Evolutionary conservation across 1,140 invertebrate genomes (phyloP).

Genomic region (Hydropsyche tenuis): DNA sequence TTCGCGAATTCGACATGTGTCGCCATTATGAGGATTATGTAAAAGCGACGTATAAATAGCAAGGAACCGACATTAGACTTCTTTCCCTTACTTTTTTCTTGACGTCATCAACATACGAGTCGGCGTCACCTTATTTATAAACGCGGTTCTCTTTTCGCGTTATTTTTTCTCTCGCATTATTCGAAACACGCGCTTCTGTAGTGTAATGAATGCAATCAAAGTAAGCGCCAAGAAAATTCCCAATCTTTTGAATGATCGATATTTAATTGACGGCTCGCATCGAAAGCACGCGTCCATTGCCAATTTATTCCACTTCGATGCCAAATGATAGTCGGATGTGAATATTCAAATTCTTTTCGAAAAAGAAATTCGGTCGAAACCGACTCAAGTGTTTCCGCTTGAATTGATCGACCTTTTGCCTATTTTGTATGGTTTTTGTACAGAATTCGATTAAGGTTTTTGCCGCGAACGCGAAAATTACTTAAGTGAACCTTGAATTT

Average conservation of each 20-base stretch:
- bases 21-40: neutral
- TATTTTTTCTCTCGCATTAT: neutral
- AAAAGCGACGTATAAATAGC: conserved; percentile 14
- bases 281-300: neutral
- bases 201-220: too few relatives aligned
- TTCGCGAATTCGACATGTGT: too few relatives aligned
- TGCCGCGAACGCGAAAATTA: neutral
- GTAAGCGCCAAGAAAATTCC: neutral
- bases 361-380: too few relatives aligned
- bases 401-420: too few relatives aligned
- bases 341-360: too few relatives aligned
- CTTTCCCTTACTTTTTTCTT: conserved; percentile 1
- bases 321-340: neutral
- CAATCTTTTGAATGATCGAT: neutral
- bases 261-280: neutral
- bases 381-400: too few relatives aligned
- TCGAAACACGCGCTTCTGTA: too few relatives aligned
- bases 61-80: neutral
- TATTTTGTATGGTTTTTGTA: neutral
- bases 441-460: neutral
- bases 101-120: conserved; percentile 15
- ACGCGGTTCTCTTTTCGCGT: neutral
- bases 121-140: conserved; percentile 6
- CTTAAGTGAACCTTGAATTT: neutral
- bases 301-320: conserved; percentile 10